These are phyloP conservation scores for Lordiphosa fenestrarum DNA, from an alignment of 2,888 invertebrate genomes.

Conservation along the genomic window DNA sequence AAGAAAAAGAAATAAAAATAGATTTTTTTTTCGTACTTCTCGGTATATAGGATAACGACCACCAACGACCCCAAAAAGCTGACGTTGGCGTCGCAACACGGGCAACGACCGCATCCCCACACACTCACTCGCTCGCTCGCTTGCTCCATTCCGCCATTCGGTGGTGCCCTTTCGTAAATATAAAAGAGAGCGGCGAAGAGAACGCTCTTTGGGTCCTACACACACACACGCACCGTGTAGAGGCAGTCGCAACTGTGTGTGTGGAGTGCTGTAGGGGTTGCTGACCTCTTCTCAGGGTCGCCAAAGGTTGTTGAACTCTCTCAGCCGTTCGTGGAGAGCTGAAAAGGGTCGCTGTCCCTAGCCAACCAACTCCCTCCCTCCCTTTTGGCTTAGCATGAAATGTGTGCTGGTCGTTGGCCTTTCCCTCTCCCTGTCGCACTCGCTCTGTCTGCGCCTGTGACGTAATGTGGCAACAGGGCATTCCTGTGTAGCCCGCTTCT, in stretches of 20 bases:
- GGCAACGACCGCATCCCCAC: slow-evolving; percentile 59
- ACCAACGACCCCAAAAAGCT: slow-evolving; percentile 77
- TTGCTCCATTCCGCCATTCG: slow-evolving; percentile 1
- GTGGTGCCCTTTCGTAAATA: slow-evolving; percentile 21
- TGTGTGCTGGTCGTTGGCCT: slow-evolving; percentile 78
- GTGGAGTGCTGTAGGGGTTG: slow-evolving; percentile 76
- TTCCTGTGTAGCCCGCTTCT: slow-evolving; percentile 31
- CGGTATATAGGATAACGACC: slow-evolving; percentile 79
- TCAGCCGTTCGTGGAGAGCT: slow-evolving; percentile 13
- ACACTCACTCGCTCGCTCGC: slow-evolving; percentile 6
- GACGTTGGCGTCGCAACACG: slow-evolving; percentile 28
- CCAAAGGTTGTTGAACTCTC: slow-evolving; percentile 79
- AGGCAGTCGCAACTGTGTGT: slow-evolving; percentile 16
- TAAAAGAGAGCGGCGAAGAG: slow-evolving; percentile 11
- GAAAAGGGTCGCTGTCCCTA: slow-evolving; percentile 16
- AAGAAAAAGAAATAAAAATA: slow-evolving; percentile 63
- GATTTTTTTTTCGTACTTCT: slow-evolving; percentile 59
- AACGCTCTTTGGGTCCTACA: slow-evolving; percentile 25
- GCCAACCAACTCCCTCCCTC: slow-evolving; percentile 6
- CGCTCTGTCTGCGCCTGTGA: slow-evolving; percentile 29
- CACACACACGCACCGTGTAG: slow-evolving; percentile 12
- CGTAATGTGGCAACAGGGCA: slow-evolving; percentile 64
- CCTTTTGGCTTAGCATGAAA: slow-evolving; percentile 47
- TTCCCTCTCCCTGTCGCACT: slow-evolving; percentile 11
- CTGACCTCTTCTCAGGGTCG: slow-evolving; percentile 81